Evolutionary conservation across 2,888 invertebrate species (phyloP), one percentile per base, ranked within the genome.

Genomic region (Cataglyphis livida): DNA sequence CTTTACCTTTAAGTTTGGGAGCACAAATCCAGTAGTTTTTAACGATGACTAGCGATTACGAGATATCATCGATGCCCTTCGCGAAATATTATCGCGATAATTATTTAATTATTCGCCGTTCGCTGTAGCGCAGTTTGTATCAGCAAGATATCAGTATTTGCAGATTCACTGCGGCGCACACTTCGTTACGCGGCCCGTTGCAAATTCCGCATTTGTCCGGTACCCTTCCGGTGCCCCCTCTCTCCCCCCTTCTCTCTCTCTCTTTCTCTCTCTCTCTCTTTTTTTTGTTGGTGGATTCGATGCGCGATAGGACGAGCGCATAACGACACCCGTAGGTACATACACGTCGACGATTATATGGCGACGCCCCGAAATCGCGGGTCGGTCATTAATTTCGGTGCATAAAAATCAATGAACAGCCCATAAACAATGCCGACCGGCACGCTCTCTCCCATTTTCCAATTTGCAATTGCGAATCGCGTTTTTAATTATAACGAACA

Each of bases 401-500:
- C 90, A 94, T 94, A 94, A 94, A 94, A 94, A 94, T 94, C 94
- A 94, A 94, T 94, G 93, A 94, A 93, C 94, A 93, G 94, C 91
- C 93, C 93, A 94, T 94, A 94, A 94, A 94, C 94, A 93, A 94
- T 92, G 79, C 85, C 86, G 87, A 85, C 84, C 86, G 86, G 88
- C 87, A 89, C 93, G 88, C 91, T 87, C 84, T 86, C 88, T 88
- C 92, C 94, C 94, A 94, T 94, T 94, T 94, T 94, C 94, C 94
- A 94, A 94, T 94, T 94, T 94, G 94, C 94, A 94, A 94, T 94
- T 94, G 94, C 94, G 93, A 94, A 93, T 94, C 92, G 94, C 93
- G 94, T 94, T 94, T 94, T 94, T 94, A 94, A 94, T 94, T 94
- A 94, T 94, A 94, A 94, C 94, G 93, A 94, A 94, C 93, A 94